Conservation (phyloP, 1,140 invertebrate species). For the Bilobella aurantiaca region DNA sequence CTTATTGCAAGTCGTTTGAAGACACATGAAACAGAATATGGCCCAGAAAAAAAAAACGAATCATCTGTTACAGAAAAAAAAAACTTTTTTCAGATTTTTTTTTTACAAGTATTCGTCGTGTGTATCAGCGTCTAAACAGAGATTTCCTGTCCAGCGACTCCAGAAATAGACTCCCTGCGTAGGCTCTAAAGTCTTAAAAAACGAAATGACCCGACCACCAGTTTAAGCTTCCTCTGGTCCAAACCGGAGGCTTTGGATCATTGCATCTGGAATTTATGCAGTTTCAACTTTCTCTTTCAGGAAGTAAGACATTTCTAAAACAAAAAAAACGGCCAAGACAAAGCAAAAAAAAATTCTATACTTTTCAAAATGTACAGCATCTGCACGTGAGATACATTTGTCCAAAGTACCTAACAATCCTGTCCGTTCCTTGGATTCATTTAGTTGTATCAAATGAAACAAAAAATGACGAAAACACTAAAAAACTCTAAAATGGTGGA, state of each 20-base stretch:
- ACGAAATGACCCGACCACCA: background rate
- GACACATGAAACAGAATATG: background rate
- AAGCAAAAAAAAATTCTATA: background rate
- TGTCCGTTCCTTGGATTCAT: no score
- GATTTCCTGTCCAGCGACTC: background rate
- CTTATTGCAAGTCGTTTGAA: background rate
- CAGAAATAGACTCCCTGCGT: background rate
- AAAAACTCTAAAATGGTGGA: no score
- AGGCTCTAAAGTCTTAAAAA: background rate
- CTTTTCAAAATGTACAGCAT: no score
- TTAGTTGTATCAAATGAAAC: no score
- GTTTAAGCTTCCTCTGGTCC: background rate
- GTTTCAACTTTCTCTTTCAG: slow-evolving; percentile 13
- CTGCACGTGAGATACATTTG: no score
- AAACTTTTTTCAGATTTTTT: background rate
- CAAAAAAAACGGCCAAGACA: background rate
- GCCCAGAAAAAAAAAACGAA: background rate
- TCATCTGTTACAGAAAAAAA: no score
- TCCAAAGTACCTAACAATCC: no score
- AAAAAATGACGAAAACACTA: no score
- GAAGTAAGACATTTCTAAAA: background rate
- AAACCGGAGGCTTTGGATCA: slow-evolving; percentile 33
- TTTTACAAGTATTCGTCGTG: background rate
- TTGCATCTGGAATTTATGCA: slow-evolving; percentile 36
- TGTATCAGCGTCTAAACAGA: slow-evolving; percentile 2